These are phyloP conservation scores for Todiramphus saurophagus DNA, from an alignment of 2,113 vertebrate genomes.

Conservation along the genomic window DNA sequence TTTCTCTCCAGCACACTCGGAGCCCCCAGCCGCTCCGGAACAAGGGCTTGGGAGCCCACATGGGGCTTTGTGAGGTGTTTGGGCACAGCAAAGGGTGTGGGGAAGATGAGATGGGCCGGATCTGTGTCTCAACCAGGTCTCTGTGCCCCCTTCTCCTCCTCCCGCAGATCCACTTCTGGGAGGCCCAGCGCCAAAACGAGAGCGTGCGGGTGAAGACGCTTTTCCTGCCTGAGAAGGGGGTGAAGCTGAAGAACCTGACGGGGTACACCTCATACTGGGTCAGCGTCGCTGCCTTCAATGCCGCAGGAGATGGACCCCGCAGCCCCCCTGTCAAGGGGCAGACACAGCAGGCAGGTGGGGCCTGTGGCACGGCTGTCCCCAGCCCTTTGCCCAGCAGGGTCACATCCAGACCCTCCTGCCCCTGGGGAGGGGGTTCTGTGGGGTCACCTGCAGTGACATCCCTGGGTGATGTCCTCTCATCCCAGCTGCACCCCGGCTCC, in stretches of 20 bases:
- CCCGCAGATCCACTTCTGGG: slow-evolving; percentile 92
- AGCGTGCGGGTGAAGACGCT: slow-evolving; percentile 86
- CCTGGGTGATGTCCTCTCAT: background rate
- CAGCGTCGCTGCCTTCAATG: slow-evolving; percentile 91
- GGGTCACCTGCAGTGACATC: background rate
- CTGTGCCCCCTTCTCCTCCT: background rate
- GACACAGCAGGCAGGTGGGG: slow-evolving; percentile 93
- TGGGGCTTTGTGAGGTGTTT: rapidly evolving
- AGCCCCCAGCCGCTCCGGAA: background rate
- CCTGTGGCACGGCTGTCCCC: background rate
- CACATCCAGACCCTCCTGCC: background rate
- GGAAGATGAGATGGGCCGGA: rapidly evolving
- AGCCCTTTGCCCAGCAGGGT: background rate
- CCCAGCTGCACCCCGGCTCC: background rate
- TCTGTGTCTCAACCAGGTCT: rapidly evolving
- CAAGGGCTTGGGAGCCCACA: rapidly evolving
- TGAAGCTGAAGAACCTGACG: slow-evolving; percentile 94
- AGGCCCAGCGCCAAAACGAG: slow-evolving; percentile 84
- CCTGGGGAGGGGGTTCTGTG: background rate
- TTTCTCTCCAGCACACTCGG: rapidly evolving
- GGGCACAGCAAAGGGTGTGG: background rate
- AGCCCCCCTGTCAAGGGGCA: slow-evolving; percentile 81
- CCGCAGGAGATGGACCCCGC: slow-evolving; percentile 90
- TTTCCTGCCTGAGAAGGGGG: slow-evolving; percentile 88
- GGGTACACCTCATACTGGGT: slow-evolving; percentile 95